A percentile compares a stretch with the other conserved stretches of the same genome.
phyloP scores from a whole-genome alignment of 2,113 vertebrate genomes.

The Mesocricetus auratus region DNA sequence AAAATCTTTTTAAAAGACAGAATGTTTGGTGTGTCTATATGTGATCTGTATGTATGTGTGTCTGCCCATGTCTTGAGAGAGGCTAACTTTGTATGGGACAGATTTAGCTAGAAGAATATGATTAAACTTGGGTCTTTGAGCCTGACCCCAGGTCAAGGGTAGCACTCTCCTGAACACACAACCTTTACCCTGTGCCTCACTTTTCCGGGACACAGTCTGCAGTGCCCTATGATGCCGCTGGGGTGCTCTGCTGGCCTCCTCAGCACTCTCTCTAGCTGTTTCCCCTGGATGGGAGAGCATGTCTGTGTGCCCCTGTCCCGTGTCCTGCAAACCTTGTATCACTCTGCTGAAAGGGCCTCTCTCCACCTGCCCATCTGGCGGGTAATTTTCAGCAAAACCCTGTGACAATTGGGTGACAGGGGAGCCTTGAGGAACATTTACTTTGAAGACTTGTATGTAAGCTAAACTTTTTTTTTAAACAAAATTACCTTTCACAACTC shows the following conservation, averaged over 20 bases:
- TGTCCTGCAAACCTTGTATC: background rate
- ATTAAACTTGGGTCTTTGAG: background rate
- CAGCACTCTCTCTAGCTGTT: background rate
- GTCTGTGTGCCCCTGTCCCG: rapidly evolving
- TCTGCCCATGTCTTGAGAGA: background rate
- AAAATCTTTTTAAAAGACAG: background rate
- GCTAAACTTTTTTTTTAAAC: background rate
- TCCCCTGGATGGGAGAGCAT: too few relatives aligned
- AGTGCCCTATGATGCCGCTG: background rate
- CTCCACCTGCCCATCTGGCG: background rate
- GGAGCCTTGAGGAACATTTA: background rate
- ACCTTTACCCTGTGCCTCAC: background rate
- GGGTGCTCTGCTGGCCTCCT: background rate
- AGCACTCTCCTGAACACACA: too few relatives aligned
- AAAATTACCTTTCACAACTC: constrained; percentile 14
- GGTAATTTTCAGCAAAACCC: background rate
- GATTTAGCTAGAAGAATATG: background rate
- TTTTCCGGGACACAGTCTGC: background rate
- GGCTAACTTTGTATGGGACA: background rate
- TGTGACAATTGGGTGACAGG: background rate
- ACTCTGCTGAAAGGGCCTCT: background rate
- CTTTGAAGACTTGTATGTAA: background rate
- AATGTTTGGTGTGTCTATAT: background rate
- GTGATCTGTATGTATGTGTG: background rate
- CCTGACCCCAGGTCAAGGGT: background rate